Evolutionary conservation across 2,888 invertebrate species (phyloP).

Genomic region (Caenorhabditis virilis): DNA sequence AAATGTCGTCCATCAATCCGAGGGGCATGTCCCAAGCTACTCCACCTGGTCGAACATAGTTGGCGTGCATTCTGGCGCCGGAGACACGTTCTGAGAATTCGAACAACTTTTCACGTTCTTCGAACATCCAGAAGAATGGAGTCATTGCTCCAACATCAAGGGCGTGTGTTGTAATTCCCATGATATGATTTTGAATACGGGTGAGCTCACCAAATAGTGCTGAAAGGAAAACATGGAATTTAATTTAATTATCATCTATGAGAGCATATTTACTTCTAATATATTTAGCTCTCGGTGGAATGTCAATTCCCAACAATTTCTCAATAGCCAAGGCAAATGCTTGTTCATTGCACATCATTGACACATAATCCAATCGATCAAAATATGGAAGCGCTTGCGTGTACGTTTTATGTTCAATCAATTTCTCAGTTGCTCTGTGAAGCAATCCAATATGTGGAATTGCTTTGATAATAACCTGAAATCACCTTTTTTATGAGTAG

Average conservation of each 20-base stretch:
- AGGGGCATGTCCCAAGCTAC: constrained; percentile 90
- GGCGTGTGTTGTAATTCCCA: constrained; percentile 95
- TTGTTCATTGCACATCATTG: constrained; percentile 99
- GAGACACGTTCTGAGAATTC: constrained; percentile 98
- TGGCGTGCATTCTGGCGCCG: constrained; percentile 98
- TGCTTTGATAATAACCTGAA: constrained; percentile 80
- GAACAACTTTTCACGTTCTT: constrained; percentile 78
- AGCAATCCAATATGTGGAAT: constrained; percentile 96
- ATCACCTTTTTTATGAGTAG: constrained; percentile 1
- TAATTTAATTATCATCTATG: neutral
- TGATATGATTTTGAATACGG: constrained; percentile 91
- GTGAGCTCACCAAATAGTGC: constrained; percentile 94
- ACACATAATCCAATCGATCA: constrained; percentile 89
- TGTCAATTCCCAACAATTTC: constrained; percentile 81
- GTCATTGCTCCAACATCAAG: constrained; percentile 95
- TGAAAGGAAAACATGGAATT: constrained; percentile 69
- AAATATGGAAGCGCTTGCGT: constrained; percentile 91
- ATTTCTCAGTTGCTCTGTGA: constrained; percentile 94
- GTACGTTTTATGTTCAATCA: constrained; percentile 98
- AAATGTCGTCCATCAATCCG: constrained; percentile 94
- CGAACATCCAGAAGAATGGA: constrained; percentile 98
- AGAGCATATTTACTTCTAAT: constrained; percentile 79
- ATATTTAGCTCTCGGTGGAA: constrained; percentile 83
- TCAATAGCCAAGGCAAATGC: constrained; percentile 93
- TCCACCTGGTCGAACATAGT: constrained; percentile 96